Base-by-base conservation (phyloP, 1,140 invertebrate genomes). In the Apolygus lucorum region DNA sequence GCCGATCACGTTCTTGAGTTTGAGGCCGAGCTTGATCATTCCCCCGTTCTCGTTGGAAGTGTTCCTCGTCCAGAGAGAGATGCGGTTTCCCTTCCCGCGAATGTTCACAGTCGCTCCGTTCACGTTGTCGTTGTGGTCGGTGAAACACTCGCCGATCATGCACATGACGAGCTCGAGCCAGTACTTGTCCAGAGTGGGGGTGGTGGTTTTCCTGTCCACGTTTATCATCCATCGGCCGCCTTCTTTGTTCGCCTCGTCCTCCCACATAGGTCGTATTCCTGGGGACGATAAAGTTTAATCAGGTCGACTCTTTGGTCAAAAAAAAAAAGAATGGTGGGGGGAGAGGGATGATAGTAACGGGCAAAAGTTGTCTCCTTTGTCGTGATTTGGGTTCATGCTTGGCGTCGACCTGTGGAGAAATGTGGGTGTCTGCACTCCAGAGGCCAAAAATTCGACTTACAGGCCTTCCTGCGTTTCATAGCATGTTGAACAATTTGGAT, bases 91-190 rank as follows among this genome's bases (percentile, higher is more conserved):
- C 79, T 95, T 97, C 71, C 81, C 79, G 79, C 95, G 86, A 73
- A 98, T 85, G 81, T 96, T 97, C 28, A 98, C 92, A 68, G 96
- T 94, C 74, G 95, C 93, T 62, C 95, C 95, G 82, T 92, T 96
- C 69, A 99, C 87, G 78, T 96, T 89, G 73, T 94, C 89, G 72
- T 93, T 89, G 76, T 89, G 84, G 74, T 95, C 92, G 70, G 90
- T 88, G 82, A 98, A 98, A 68, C 91, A 89, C 84, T 98, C 95
- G 59, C 96, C 96, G 83, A 98, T 95, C 77, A 98, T 82, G 79
- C 93, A 93, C 74, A 98, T 84, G 74, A 98, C 83, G 88, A 93
- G 89, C 87, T 98, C 95, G 73, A 97, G 81, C 95, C 96, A 99
- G 78, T 92, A 91, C 76, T 88, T 86, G 79, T 98, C 95, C 72